These are phyloP conservation scores for Varecia variegata DNA, from an alignment of 2,797 vertebrate genomes.

Conservation along the genomic window DNA sequence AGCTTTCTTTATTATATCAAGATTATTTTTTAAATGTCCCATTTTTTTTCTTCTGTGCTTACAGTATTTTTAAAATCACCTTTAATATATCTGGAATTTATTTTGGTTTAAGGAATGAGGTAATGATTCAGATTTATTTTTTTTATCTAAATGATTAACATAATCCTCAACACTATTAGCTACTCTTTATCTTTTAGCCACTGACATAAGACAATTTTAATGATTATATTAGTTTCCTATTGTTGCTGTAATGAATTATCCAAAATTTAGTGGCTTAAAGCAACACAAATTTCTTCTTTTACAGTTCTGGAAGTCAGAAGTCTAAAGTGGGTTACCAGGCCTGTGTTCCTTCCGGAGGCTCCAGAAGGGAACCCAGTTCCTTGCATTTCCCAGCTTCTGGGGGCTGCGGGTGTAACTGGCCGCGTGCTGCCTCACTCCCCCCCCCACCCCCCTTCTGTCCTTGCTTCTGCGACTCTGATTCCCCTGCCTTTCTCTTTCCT, in stretches of 20 bases:
- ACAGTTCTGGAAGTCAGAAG: background rate
- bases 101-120: background rate
- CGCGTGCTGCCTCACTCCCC: accelerated
- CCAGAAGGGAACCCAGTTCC: background rate
- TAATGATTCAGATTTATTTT: background rate
- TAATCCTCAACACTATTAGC: background rate
- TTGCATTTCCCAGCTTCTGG: background rate
- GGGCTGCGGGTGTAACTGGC: accelerated
- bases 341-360: background rate
- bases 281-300: background rate
- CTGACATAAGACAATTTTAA: background rate
- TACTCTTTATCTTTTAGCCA: background rate
- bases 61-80: background rate
- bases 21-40: background rate
- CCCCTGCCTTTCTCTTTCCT: too few relatives aligned
- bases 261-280: background rate
- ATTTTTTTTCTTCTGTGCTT: background rate
- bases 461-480: too few relatives aligned
- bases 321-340: background rate
- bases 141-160: background rate
- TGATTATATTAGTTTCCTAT: background rate
- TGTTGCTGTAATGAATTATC: background rate
- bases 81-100: background rate
- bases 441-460: background rate
- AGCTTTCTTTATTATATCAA: background rate